A percentile compares a stretch with the other conserved stretches of the same genome.
phyloP scores from a whole-genome alignment of 2,888 invertebrate genomes.

The Gortyna flavago region DNA sequence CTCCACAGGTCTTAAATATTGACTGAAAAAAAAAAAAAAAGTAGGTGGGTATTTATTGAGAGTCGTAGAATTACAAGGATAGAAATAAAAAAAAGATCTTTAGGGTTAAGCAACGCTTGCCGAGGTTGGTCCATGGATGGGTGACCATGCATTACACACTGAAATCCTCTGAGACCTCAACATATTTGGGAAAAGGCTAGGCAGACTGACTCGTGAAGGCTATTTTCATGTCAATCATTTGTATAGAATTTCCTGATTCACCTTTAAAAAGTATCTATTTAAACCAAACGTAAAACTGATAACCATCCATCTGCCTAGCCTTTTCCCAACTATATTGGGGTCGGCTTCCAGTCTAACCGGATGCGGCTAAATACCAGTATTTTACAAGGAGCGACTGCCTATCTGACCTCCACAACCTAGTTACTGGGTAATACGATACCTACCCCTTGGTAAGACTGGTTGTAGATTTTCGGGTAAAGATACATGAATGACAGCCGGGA shows the following conservation, averaged over 20 bases:
- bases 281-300: neutral
- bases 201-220: neutral
- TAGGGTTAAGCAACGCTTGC: neutral
- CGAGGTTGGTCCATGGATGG: neutral
- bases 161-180: neutral
- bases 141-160: neutral
- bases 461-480: too few species aligned
- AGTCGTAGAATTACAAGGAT: too few species aligned
- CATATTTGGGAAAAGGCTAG: neutral
- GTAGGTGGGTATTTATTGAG: neutral
- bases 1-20: neutral
- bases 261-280: neutral
- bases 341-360: too few species aligned
- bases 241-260: neutral
- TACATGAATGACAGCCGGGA: too few species aligned
- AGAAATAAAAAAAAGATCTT: neutral
- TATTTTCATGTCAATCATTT: neutral
- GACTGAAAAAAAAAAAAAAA: neutral
- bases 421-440: too few species aligned
- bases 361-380: too few species aligned
- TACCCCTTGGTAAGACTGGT: too few species aligned
- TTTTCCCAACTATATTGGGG: too few species aligned
- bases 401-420: too few species aligned
- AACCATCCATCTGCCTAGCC: too few species aligned
- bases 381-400: too few species aligned